phyloP scores from a whole-genome alignment of 2,888 invertebrate species.

The Perizoma flavofasciatum region DNA sequence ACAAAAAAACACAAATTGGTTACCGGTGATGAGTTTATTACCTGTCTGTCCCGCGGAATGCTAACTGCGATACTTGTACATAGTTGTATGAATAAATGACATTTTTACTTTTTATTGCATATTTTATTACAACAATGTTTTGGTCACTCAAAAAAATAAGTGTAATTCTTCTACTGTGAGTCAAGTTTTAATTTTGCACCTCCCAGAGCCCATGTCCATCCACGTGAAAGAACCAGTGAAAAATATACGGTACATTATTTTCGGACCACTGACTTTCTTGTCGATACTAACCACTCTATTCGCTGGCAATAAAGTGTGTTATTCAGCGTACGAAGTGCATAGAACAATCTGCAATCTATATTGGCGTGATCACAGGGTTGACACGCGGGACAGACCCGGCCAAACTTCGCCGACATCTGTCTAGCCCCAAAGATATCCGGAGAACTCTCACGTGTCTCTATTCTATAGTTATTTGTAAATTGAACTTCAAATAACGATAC shows the following conservation, averaged over 20 bases:
- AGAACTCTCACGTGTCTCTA: slow-evolving; percentile 32
- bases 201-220: slow-evolving; percentile 38
- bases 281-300: slow-evolving; percentile 22
- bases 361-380: slow-evolving; percentile 75
- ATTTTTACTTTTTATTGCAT: too few species aligned
- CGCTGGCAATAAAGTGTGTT: slow-evolving; percentile 8
- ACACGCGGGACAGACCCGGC: slow-evolving; percentile 62
- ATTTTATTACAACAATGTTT: too few species aligned
- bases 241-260: slow-evolving; percentile 39
- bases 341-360: slow-evolving; percentile 44
- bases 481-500: slow-evolving; percentile 41
- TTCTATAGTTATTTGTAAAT: slow-evolving; percentile 47
- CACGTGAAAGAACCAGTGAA: slow-evolving; percentile 31
- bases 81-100: too few species aligned
- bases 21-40: too few species aligned
- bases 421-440: slow-evolving; percentile 39
- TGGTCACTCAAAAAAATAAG: not conserved
- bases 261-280: slow-evolving; percentile 8
- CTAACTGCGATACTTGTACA: too few species aligned
- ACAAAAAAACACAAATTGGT: too few species aligned
- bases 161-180: not conserved
- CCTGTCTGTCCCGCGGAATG: too few species aligned
- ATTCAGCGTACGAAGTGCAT: slow-evolving; percentile 12
- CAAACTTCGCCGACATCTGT: slow-evolving; percentile 68
- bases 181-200: slow-evolving; percentile 30